A percentile compares a stretch with the other conserved stretches of the same genome.
phyloP scores from a whole-genome alignment of 1,140 invertebrate genomes.

The Drosophila mayri region DNA sequence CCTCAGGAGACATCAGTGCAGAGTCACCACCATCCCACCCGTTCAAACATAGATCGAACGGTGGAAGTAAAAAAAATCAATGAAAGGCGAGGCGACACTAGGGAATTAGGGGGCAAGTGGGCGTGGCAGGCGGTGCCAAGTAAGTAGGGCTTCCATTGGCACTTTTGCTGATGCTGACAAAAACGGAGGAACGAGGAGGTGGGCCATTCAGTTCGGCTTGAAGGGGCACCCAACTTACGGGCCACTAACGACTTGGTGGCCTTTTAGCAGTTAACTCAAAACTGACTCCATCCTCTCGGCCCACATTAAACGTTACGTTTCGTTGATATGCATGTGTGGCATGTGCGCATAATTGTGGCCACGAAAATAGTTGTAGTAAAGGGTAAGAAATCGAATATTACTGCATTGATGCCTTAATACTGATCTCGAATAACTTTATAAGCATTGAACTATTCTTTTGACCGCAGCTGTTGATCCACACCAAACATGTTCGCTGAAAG shows the following conservation, averaged over 20 bases:
- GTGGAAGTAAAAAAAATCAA: constrained; percentile 58
- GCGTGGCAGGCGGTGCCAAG: constrained; percentile 50
- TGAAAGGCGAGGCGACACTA: constrained; percentile 29
- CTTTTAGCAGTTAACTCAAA: constrained; percentile 52
- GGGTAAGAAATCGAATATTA: background rate
- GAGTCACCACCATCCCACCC: background rate
- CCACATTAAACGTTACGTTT: constrained; percentile 67
- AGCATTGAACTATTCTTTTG: background rate
- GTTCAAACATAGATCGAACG: constrained; percentile 34
- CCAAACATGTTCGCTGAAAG: constrained; percentile 45
- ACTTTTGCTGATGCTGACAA: constrained; percentile 54
- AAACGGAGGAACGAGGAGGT: background rate
- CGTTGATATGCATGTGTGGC: constrained; percentile 13
- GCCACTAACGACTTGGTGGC: constrained; percentile 56
- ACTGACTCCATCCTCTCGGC: constrained; percentile 29
- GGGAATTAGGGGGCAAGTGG: constrained; percentile 20
- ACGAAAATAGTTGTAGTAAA: background rate
- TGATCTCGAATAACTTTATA: background rate
- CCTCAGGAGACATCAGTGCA: constrained; percentile 57
- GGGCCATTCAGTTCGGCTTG: background rate
- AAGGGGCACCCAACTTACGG: constrained; percentile 36
- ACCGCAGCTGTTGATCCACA: constrained; percentile 3
- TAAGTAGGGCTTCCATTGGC: constrained; percentile 73
- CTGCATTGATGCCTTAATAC: too few species aligned
- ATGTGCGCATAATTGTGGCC: constrained; percentile 1